Evolutionary conservation across 2,113 vertebrate species (phyloP).

Genomic region (Zosterops pallidus): DNA sequence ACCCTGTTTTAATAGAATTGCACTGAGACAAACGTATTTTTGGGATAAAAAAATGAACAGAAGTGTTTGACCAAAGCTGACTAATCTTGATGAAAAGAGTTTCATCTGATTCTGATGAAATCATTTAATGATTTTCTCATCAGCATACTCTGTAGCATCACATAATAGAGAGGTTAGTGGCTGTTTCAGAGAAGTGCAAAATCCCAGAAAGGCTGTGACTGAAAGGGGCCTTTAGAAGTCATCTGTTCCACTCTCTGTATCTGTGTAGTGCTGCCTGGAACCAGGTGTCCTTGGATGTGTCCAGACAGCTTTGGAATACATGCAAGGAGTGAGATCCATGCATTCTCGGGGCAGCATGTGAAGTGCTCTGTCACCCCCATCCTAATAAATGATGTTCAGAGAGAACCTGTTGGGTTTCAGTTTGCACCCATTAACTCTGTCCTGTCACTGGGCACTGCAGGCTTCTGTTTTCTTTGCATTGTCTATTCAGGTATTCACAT

Average conservation of each 20-base stretch:
- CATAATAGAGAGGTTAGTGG: neutral
- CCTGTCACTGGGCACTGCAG: neutral
- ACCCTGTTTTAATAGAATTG: neutral
- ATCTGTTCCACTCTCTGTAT: fast-evolving
- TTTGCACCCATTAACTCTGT: neutral
- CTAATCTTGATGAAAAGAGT: neutral
- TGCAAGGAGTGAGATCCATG: neutral
- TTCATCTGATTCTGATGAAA: neutral
- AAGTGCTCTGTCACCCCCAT: neutral
- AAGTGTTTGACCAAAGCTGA: neutral
- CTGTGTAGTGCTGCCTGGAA: neutral
- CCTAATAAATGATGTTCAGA: neutral
- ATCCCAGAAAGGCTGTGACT: neutral
- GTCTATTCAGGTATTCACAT: neutral
- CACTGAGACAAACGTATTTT: neutral
- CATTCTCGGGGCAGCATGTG: neutral
- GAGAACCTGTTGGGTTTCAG: neutral
- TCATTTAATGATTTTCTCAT: neutral
- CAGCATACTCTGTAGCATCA: neutral
- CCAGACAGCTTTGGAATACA: neutral
- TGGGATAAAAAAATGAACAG: neutral
- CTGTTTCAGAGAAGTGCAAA: neutral
- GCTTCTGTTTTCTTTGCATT: neutral
- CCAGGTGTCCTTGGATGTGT: fast-evolving
- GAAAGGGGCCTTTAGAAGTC: neutral